These are phyloP conservation scores for Scaptomyza tumidula DNA, from an alignment of 2,888 invertebrate genomes.

Conservation along the genomic window DNA sequence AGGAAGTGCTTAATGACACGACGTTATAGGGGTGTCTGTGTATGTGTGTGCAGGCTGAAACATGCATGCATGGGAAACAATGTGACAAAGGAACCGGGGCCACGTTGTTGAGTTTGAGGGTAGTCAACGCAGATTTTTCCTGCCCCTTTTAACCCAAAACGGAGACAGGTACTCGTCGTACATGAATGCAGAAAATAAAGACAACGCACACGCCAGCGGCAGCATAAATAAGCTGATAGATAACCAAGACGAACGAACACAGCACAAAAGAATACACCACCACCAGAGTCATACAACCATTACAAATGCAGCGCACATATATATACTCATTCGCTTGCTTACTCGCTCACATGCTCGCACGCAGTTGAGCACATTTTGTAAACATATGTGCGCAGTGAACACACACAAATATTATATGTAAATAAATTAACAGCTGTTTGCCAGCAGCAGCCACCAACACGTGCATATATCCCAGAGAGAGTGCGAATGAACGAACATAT, in stretches of 20 bases:
- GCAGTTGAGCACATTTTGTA: constrained; percentile 54
- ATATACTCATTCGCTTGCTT: constrained; percentile 2
- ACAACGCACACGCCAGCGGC: constrained; percentile 2
- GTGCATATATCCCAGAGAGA: constrained; percentile 50
- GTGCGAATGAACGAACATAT: constrained; percentile 10
- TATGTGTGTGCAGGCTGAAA: constrained; percentile 10
- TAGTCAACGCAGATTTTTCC: constrained; percentile 41
- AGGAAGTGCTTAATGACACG: constrained; percentile 29
- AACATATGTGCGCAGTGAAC: constrained; percentile 69
- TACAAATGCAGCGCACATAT: constrained; percentile 17
- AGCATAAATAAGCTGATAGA: constrained; percentile 41
- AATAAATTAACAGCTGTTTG: constrained; percentile 77
- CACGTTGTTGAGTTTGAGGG: constrained; percentile 27
- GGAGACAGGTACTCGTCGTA: constrained; percentile 46
- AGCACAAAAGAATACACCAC: constrained; percentile 59
- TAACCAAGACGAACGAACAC: constrained; percentile 31
- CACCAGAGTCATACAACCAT: constrained; percentile 38
- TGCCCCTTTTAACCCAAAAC: constrained; percentile 35
- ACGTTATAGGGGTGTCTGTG: constrained; percentile 29
- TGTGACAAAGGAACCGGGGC: constrained; percentile 33
- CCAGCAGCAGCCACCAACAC: constrained; percentile 65
- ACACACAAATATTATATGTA: constrained; percentile 65
- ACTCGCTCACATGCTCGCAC: constrained; percentile 9
- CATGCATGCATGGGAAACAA: constrained; percentile 21
- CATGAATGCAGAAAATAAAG: constrained; percentile 25